Percentiles rank a stretch among this genome's conserved stretches.
Evolutionary conservation across 2,113 vertebrate species (phyloP).

Genomic region (Aviceda subcristata): DNA sequence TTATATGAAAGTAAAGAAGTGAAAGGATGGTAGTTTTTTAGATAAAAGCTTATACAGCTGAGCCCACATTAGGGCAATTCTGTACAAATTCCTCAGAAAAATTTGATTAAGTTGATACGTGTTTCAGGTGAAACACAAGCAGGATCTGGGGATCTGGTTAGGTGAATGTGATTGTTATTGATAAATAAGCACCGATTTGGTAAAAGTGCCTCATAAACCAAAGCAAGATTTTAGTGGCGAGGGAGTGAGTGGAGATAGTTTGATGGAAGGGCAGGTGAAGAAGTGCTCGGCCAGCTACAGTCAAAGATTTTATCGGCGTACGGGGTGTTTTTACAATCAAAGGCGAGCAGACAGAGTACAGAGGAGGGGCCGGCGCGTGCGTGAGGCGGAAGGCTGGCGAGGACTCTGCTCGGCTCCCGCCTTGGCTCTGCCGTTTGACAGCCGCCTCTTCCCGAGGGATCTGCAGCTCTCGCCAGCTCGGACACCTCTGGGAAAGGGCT

Average conservation of each 20-base stretch:
- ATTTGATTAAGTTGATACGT: not conserved
- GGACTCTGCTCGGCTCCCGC: not conserved
- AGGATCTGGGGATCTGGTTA: not conserved
- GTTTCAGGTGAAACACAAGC: not conserved
- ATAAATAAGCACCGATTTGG: not conserved
- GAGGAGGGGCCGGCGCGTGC: fast-evolving
- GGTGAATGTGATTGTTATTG: too few relatives aligned
- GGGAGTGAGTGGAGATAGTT: not conserved
- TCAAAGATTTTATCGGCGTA: fast-evolving
- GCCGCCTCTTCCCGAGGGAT: not conserved
- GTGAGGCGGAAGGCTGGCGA: fast-evolving
- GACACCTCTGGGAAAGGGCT: too few relatives aligned
- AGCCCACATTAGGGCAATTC: not conserved
- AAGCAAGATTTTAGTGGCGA: not conserved
- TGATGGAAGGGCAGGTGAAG: not conserved
- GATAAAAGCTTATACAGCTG: not conserved
- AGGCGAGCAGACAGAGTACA: fast-evolving
- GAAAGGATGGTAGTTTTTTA: not conserved
- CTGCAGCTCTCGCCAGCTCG: fast-evolving
- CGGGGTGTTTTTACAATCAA: fast-evolving
- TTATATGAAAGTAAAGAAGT: not conserved
- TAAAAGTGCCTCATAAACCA: not conserved
- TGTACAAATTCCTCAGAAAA: not conserved
- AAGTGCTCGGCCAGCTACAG: fast-evolving
- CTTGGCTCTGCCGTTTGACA: not conserved